phyloP scores from a whole-genome alignment of 2,888 invertebrate species.

The Tridacna gigas region DNA sequence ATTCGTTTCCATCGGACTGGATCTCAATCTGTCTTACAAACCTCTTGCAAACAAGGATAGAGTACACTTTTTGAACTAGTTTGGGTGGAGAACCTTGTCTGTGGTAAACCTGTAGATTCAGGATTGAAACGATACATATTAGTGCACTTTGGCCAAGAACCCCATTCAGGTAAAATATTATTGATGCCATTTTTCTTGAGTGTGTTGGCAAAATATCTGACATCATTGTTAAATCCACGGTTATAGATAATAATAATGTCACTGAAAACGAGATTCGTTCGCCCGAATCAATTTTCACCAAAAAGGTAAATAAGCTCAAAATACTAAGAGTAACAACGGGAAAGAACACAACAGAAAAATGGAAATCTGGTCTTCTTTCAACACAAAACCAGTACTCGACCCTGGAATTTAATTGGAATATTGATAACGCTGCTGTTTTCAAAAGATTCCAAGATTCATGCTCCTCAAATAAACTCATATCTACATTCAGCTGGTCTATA shows the following conservation, averaged over 20 bases:
- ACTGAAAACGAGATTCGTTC: constrained; percentile 44
- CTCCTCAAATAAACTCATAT: background rate
- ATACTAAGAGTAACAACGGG: constrained; percentile 35
- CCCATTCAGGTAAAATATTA: constrained; percentile 33
- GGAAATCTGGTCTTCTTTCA: constrained; percentile 35
- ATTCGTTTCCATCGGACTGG: background rate
- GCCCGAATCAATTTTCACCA: constrained; percentile 36
- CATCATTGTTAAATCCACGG: constrained; percentile 33
- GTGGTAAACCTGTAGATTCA: constrained; percentile 8
- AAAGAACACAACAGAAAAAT: constrained; percentile 35
- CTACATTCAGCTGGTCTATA: background rate
- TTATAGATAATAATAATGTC: constrained; percentile 36
- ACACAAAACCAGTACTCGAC: constrained; percentile 28
- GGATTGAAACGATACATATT: constrained; percentile 25
- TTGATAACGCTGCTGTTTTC: background rate
- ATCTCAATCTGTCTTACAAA: background rate
- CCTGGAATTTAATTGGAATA: background rate
- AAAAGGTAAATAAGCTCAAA: constrained; percentile 34
- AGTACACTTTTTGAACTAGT: background rate
- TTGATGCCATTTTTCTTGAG: constrained; percentile 34
- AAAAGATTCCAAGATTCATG: constrained; percentile 8
- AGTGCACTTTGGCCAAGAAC: constrained; percentile 27
- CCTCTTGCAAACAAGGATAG: background rate
- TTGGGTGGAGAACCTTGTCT: background rate
- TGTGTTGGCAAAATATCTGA: constrained; percentile 29